phyloP scores from a whole-genome alignment of 1,140 invertebrate genomes.

The Leptopilina boulardi region DNA sequence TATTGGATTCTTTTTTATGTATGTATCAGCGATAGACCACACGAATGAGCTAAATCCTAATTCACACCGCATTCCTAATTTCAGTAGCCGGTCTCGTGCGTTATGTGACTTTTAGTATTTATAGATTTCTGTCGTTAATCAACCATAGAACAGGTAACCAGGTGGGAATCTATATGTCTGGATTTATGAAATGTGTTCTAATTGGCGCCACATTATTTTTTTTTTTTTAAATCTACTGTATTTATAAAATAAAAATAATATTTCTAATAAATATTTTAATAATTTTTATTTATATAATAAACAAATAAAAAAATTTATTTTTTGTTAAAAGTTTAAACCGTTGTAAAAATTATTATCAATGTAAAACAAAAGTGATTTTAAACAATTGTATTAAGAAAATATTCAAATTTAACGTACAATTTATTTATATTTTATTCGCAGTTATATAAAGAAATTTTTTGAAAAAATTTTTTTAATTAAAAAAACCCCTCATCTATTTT shows the following conservation, averaged over 20 bases:
- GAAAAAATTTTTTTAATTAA: too few species aligned
- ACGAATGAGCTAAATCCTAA: constrained; percentile 32
- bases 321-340: too few species aligned
- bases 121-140: constrained; percentile 31
- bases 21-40: constrained; percentile 20
- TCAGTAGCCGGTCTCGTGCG: constrained; percentile 33
- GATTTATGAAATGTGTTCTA: constrained; percentile 1
- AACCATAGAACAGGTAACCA: constrained; percentile 18
- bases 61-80: constrained; percentile 41
- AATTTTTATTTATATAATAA: too few species aligned
- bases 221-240: neutral
- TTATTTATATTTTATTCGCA: too few species aligned
- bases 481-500: too few species aligned
- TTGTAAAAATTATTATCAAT: too few species aligned
- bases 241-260: neutral
- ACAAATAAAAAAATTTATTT: too few species aligned
- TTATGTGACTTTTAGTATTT: constrained; percentile 14
- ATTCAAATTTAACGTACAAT: too few species aligned
- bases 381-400: too few species aligned
- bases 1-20: constrained; percentile 15
- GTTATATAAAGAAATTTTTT: too few species aligned
- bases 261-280: too few species aligned
- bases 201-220: constrained; percentile 16
- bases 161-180: constrained; percentile 11
- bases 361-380: too few species aligned